Evolutionary conservation across 1,140 invertebrate genomes (phyloP).

Genomic region (Drosophila grimshawi): DNA sequence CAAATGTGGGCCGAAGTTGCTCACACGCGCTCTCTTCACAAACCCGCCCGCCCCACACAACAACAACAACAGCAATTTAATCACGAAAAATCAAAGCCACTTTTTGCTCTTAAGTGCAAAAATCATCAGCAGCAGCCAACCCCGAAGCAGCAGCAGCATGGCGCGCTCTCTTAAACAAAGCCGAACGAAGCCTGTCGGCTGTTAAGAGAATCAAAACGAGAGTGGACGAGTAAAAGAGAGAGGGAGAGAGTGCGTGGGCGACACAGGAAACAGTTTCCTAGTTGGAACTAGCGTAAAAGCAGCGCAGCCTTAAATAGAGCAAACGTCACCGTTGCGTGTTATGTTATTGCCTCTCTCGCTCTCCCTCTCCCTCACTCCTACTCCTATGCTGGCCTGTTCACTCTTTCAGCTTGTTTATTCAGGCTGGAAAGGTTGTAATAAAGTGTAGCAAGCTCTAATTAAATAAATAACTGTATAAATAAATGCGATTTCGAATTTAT

Average conservation of each 20-base stretch:
- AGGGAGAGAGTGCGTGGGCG: slow-evolving; percentile 45
- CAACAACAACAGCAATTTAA: slow-evolving; percentile 46
- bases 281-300: slow-evolving; percentile 64
- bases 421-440: slow-evolving; percentile 17
- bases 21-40: slow-evolving; percentile 23
- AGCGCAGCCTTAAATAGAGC: slow-evolving; percentile 67
- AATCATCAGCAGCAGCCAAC: slow-evolving; percentile 51
- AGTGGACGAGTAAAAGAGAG: neutral
- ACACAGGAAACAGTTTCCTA: slow-evolving; percentile 48
- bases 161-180: neutral
- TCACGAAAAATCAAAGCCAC: slow-evolving; percentile 67
- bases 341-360: slow-evolving; percentile 22
- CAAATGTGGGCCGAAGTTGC: slow-evolving; percentile 60
- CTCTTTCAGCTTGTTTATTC: slow-evolving; percentile 40
- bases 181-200: slow-evolving; percentile 3
- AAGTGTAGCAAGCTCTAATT: neutral
- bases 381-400: slow-evolving; percentile 24
- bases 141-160: slow-evolving; percentile 16
- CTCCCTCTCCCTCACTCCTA: slow-evolving; percentile 2
- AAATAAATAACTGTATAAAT: no score
- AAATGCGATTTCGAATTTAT: no score
- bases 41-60: slow-evolving; percentile 17
- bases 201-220: slow-evolving; percentile 2
- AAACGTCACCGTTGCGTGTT: slow-evolving; percentile 30
- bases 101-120: slow-evolving; percentile 78